Conservation (phyloP, 2,113 vertebrate genomes). For the Bungarus multicinctus region DNA sequence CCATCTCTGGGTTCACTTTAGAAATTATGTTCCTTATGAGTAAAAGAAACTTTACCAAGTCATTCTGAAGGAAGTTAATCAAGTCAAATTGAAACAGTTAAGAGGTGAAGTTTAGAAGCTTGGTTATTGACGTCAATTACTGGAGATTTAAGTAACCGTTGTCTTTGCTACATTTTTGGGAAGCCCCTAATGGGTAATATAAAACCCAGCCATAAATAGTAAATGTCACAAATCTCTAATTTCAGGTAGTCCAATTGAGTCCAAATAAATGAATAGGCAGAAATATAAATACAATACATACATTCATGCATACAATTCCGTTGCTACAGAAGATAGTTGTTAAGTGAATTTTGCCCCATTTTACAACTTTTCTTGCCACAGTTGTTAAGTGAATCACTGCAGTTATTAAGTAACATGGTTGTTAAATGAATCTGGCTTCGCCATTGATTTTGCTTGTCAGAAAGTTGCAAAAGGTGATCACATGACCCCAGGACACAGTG, state of each 20-base stretch:
- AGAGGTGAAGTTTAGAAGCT: conserved; percentile 50
- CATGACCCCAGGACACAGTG: neutral
- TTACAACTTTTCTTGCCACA: neutral
- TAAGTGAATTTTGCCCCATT: neutral
- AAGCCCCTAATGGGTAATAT: neutral
- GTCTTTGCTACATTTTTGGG: conserved; percentile 43
- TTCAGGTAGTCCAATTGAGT: neutral
- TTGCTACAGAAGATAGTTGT: neutral
- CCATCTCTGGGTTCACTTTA: conserved; percentile 35
- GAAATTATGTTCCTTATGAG: conserved; percentile 40
- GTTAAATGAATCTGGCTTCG: too few species aligned
- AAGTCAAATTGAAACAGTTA: conserved; percentile 58
- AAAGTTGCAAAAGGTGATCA: too few species aligned
- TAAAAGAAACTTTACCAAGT: conserved; percentile 44
- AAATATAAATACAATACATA: too few species aligned
- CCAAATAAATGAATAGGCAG: neutral
- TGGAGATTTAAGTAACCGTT: conserved; percentile 26
- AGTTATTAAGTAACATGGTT: too few species aligned
- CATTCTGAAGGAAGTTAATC: conserved; percentile 54
- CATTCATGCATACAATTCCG: neutral
- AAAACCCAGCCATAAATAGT: neutral
- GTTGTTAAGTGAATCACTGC: too few species aligned
- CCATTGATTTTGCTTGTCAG: too few species aligned
- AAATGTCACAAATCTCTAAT: neutral
- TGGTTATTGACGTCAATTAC: conserved; percentile 25